A percentile compares a stretch with the other conserved stretches of the same genome.
Evolutionary conservation across 2,797 vertebrate genomes (phyloP).

Genomic region (Gila robusta): DNA sequence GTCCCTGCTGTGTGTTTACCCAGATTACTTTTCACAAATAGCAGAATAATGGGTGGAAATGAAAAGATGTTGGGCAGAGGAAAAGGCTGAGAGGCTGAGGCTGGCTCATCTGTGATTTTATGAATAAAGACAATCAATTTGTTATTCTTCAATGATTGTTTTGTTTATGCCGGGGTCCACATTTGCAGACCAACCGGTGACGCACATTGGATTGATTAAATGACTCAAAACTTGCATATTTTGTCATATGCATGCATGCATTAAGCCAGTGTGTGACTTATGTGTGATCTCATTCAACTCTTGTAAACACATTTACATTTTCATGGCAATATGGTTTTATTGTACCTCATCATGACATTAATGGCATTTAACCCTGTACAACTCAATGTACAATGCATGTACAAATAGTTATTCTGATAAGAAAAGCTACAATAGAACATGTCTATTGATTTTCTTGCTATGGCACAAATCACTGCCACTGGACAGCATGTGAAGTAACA

Average conservation of each 20-base stretch:
- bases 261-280: background rate
- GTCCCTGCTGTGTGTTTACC: slow-evolving; percentile 9
- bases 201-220: background rate
- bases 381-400: slow-evolving; percentile 39
- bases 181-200: slow-evolving; percentile 14
- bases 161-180: slow-evolving; percentile 26
- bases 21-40: slow-evolving; percentile 36
- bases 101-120: slow-evolving; percentile 12
- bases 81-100: slow-evolving; percentile 21
- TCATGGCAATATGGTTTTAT: background rate
- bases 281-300: background rate
- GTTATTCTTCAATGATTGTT: slow-evolving; percentile 25
- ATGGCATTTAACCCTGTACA: slow-evolving; percentile 28
- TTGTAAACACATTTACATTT: background rate
- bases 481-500: slow-evolving; percentile 13
- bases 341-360: slow-evolving; percentile 1
- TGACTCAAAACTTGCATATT: background rate
- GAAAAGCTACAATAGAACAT: slow-evolving; percentile 12
- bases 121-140: slow-evolving; percentile 21
- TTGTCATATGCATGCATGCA: background rate
- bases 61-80: slow-evolving; percentile 41
- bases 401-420: slow-evolving; percentile 32
- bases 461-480: slow-evolving; percentile 55
- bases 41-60: slow-evolving; percentile 52
- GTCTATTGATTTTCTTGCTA: slow-evolving; percentile 45